A percentile compares a stretch with the other conserved stretches of the same genome.
Evolutionary conservation across 1,140 invertebrate genomes (phyloP).

Genomic region (Drosophila oshimai): DNA sequence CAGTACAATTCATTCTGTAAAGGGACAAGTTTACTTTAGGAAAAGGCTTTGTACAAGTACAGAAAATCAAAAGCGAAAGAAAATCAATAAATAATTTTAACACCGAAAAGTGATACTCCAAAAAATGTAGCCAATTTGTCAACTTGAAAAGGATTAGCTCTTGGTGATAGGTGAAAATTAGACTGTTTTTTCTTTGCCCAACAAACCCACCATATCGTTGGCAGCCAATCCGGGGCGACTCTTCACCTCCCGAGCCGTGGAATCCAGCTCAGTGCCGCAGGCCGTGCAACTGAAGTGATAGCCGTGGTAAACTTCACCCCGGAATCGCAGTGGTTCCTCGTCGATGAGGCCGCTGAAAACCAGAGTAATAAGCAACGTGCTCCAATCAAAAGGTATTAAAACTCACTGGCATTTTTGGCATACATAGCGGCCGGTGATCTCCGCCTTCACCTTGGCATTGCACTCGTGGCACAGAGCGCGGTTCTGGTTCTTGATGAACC

Average conservation of each 20-base stretch:
- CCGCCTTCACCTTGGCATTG: slow-evolving; percentile 97
- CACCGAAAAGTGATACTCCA: too few species aligned
- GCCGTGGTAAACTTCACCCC: slow-evolving; percentile 98
- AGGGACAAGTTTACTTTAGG: slow-evolving; percentile 25
- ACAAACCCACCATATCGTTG: slow-evolving; percentile 89
- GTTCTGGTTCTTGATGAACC: slow-evolving; percentile 97
- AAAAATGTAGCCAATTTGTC: too few species aligned
- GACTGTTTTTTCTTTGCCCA: background rate
- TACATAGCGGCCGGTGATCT: slow-evolving; percentile 97
- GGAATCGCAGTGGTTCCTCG: slow-evolving; percentile 97
- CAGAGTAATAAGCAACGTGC: background rate
- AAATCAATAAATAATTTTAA: too few species aligned
- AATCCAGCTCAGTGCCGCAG: slow-evolving; percentile 93
- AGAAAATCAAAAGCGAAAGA: too few species aligned
- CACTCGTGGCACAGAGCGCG: slow-evolving; percentile 98
- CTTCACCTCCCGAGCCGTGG: slow-evolving; percentile 97
- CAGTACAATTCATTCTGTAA: slow-evolving; percentile 95
- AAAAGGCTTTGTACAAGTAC: too few species aligned
- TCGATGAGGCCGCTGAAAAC: slow-evolving; percentile 94
- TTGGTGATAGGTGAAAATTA: too few species aligned
- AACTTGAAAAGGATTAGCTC: too few species aligned
- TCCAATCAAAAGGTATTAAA: background rate
- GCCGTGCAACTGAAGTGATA: slow-evolving; percentile 99
- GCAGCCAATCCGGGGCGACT: slow-evolving; percentile 93
- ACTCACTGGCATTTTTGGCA: slow-evolving; percentile 99